phyloP scores from a whole-genome alignment of 2,888 invertebrate genomes.

The Reticulitermes lucifugus region DNA sequence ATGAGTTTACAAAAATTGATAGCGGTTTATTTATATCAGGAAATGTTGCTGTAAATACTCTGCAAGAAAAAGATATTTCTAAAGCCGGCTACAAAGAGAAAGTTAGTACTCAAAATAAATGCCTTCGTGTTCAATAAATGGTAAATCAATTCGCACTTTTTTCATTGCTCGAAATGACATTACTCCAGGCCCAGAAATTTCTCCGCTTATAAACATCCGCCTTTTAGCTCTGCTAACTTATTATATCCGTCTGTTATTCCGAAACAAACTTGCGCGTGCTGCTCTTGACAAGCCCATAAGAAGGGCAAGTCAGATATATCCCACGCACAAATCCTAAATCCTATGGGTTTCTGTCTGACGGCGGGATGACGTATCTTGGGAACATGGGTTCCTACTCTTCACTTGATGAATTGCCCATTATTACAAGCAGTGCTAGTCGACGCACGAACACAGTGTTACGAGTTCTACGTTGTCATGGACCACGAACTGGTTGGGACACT shows the following conservation, averaged over 20 bases:
- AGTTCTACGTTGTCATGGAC: not conserved
- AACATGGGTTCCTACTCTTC: not conserved
- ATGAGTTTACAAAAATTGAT: too few species aligned
- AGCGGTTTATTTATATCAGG: too few species aligned
- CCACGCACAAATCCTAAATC: not conserved
- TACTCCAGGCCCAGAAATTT: not conserved
- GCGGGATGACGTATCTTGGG: not conserved
- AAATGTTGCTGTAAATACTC: too few species aligned
- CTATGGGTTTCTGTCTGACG: not conserved
- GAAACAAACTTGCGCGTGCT: not conserved
- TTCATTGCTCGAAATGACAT: not conserved
- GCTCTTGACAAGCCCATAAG: constrained; percentile 5
- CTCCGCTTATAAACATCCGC: not conserved
- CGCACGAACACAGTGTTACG: not conserved
- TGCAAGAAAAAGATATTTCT: too few species aligned
- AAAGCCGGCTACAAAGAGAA: too few species aligned
- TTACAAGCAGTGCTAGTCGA: not conserved
- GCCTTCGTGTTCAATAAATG: not conserved
- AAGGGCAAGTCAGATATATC: not conserved
- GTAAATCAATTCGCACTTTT: constrained; percentile 14
- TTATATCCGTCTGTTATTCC: not conserved
- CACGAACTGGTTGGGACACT: not conserved
- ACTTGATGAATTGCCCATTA: constrained; percentile 5
- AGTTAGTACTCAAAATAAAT: too few species aligned
- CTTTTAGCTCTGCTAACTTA: not conserved